Evolutionary conservation across 1,140 invertebrate genomes (phyloP).

Genomic region (Macrocentrus cingulum): DNA sequence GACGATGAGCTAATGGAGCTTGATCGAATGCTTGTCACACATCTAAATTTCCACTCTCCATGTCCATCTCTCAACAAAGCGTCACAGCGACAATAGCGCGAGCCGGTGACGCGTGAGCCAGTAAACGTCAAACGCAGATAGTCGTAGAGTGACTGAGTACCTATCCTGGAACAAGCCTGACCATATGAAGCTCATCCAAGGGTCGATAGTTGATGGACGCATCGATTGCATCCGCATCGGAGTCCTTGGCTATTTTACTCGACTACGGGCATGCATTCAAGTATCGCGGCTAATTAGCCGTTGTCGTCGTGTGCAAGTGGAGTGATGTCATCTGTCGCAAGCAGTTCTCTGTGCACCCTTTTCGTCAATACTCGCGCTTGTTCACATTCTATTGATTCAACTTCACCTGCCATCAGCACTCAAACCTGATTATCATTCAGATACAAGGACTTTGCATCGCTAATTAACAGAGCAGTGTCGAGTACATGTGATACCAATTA

Average conservation of each 20-base stretch:
- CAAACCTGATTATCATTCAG: too few relatives aligned
- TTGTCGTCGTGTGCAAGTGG: constrained; percentile 20
- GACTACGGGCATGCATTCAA: constrained; percentile 3
- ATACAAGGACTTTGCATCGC: too few relatives aligned
- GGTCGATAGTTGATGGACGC: constrained; percentile 2
- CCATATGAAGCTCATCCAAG: constrained; percentile 18
- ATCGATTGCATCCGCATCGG: constrained; percentile 32
- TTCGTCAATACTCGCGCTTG: too few relatives aligned
- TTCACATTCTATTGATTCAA: too few relatives aligned
- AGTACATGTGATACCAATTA: too few relatives aligned
- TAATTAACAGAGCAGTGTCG: too few relatives aligned
- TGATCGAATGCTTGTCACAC: constrained; percentile 18
- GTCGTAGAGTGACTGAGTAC: constrained; percentile 37
- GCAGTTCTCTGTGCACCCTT: too few relatives aligned
- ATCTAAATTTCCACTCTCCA: not conserved
- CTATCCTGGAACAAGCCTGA: not conserved
- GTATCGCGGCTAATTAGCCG: too few relatives aligned
- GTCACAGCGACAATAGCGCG: constrained; percentile 11
- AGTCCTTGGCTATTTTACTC: constrained; percentile 41
- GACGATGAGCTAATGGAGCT: constrained; percentile 8
- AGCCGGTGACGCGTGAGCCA: constrained; percentile 28
- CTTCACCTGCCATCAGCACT: too few relatives aligned
- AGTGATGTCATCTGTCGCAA: not conserved
- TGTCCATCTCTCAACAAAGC: constrained; percentile 22
- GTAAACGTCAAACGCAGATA: constrained; percentile 42